phyloP scores from a whole-genome alignment of 2,113 vertebrate species.

The Anser cygnoides region DNA sequence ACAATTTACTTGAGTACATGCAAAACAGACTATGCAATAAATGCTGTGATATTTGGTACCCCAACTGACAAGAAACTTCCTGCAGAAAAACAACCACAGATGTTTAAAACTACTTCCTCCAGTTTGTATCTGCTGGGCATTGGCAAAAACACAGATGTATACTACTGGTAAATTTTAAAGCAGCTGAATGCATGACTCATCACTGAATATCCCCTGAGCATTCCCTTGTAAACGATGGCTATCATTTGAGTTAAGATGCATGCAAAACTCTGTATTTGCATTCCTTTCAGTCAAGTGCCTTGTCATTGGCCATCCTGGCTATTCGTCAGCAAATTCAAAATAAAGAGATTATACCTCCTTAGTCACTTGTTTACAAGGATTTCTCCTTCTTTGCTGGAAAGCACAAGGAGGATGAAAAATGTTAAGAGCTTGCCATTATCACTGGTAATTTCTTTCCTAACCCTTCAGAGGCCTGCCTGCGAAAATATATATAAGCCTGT shows the following conservation, averaged over 20 bases:
- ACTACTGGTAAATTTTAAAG: conserved; percentile 18
- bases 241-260: conserved; percentile 28
- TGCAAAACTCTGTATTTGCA: conserved; percentile 52
- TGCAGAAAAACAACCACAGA: conserved; percentile 2
- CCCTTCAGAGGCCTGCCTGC: background rate
- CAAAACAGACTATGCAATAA: conserved; percentile 2
- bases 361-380: background rate
- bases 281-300: background rate
- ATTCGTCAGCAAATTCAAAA: conserved; percentile 45
- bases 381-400: background rate
- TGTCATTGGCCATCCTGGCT: background rate
- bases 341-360: background rate
- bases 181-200: conserved; percentile 65
- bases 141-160: conserved; percentile 42
- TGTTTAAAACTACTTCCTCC: conserved; percentile 33
- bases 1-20: conserved; percentile 9
- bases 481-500: background rate
- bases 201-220: conserved; percentile 43
- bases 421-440: background rate
- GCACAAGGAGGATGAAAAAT: background rate
- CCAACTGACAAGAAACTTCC: background rate
- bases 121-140: conserved; percentile 23
- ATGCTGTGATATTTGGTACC: background rate
- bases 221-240: background rate
- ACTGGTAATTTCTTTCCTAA: background rate